Base-by-base conservation (phyloP, 2,797 vertebrate species). In the Pristis pectinata region DNA sequence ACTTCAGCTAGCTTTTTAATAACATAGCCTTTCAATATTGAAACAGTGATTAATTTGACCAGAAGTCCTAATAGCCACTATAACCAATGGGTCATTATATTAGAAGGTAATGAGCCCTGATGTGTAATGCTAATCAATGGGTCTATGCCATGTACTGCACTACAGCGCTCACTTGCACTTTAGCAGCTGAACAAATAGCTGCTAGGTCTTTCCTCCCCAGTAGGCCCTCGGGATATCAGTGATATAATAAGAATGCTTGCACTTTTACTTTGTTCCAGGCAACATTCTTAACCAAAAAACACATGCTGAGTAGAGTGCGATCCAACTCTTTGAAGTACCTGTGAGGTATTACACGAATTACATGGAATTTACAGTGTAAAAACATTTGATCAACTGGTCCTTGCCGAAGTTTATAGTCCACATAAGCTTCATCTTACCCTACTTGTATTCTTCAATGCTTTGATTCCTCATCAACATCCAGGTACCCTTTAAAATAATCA, bases 161-260 rank as follows among this genome's bases (percentile, higher is more conserved):
- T 37, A 17, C 17, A 91, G n/a, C 61, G 67, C n/a, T 67, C 7
- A 41, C 19, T 41, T 41, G 87, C 61, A 67, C 19, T 64, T 91
- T 9, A 41, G 64, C 87, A 41, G 87, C n/a, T 67, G 87, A 91
- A 67, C 11, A 91, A 91, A 67, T 91, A 91, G 87, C n/a, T 91
- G n/a, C 1, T 91, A 41, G 9, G 59, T 41, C n/a, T 24, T 64
- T 67, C 59, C 37, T 67, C n/a, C 87, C 87, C 59, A 24, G 19
- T 3, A 10, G 64, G 59, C 87, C 91, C 87, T 37, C 17, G 91
- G 59, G 56, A 64, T 64, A n/a, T 37, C 24, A 19, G n/a, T 37
- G 59, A 41, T 64, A 64, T 37, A 91, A 91, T 10, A 37, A 22
- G 59, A 61, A 67, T 24, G 30, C 80, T 80, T 17, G 10, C 56